Conservation (phyloP, 2,113 vertebrate genomes). For the Galemys pyrenaicus region DNA sequence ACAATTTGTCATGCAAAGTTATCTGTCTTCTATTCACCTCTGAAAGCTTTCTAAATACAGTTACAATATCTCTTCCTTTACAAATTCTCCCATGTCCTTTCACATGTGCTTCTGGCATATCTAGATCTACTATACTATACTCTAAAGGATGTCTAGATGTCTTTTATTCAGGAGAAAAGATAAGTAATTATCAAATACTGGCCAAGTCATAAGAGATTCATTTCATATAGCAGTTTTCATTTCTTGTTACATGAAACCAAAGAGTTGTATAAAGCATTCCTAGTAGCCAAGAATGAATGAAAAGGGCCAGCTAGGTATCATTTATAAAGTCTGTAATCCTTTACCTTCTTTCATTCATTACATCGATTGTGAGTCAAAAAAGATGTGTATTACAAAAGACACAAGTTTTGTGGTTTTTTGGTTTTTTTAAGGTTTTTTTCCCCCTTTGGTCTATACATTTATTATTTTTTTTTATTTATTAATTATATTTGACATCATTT, state of each 20-base stretch:
- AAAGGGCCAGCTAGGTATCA: neutral
- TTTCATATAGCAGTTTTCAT: neutral
- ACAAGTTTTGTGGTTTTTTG: no score
- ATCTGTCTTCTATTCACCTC: neutral
- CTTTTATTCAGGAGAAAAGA: neutral
- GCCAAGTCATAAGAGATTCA: neutral
- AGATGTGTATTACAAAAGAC: neutral
- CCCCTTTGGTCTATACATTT: no score
- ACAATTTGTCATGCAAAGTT: neutral
- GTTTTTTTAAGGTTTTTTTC: no score
- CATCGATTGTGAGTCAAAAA: neutral
- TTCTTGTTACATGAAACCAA: neutral
- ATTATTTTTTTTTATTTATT: no score
- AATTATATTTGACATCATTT: no score
- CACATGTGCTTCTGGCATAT: neutral
- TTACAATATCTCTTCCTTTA: neutral
- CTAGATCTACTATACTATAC: neutral
- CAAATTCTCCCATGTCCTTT: neutral
- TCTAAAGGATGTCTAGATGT: neutral
- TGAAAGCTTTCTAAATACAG: neutral
- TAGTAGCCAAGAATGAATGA: neutral
- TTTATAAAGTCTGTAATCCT: neutral
- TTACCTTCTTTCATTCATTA: neutral
- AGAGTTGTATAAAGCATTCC: neutral
- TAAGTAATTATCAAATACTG: conserved; percentile 18